Conservation (phyloP, 2,888 invertebrate species). For the Macaria notata region DNA sequence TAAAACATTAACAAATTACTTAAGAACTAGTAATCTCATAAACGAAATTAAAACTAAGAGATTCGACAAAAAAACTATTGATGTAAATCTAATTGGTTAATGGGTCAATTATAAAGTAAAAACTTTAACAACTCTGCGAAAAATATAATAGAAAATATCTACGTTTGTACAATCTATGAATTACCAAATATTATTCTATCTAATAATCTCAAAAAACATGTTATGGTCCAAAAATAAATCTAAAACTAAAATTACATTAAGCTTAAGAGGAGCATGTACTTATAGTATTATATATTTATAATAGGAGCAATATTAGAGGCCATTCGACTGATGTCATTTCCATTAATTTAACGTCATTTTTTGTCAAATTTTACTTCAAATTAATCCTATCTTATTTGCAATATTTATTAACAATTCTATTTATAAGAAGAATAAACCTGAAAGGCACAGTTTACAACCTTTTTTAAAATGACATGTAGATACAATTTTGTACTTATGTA, state of each 20-base stretch:
- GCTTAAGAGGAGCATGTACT: too few species aligned
- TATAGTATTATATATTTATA: too few species aligned
- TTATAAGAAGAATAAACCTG: not conserved
- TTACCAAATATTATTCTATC: conserved; percentile 36
- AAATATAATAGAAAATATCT: conserved; percentile 58
- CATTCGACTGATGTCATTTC: too few species aligned
- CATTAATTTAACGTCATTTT: too few species aligned
- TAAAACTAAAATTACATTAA: conserved; percentile 29
- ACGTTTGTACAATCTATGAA: conserved; percentile 59
- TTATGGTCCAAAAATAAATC: conserved; percentile 50
- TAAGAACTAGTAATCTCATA: conserved; percentile 74
- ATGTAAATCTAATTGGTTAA: conserved; percentile 32
- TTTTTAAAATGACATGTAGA: conserved; percentile 24
- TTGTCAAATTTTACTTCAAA: too few species aligned
- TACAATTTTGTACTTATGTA: too few species aligned
- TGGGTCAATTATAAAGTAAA: conserved; percentile 38
- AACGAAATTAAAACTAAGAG: conserved; percentile 64
- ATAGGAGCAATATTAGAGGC: too few species aligned
- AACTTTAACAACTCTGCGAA: conserved; percentile 67
- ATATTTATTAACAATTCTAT: too few species aligned
- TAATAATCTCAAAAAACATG: conserved; percentile 66
- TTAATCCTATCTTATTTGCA: too few species aligned
- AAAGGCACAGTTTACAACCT: conserved; percentile 50
- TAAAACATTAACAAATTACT: conserved; percentile 62
- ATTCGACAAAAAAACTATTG: conserved; percentile 54